phyloP scores from a whole-genome alignment of 1,140 invertebrate genomes.

The Drosophila ironensis region DNA sequence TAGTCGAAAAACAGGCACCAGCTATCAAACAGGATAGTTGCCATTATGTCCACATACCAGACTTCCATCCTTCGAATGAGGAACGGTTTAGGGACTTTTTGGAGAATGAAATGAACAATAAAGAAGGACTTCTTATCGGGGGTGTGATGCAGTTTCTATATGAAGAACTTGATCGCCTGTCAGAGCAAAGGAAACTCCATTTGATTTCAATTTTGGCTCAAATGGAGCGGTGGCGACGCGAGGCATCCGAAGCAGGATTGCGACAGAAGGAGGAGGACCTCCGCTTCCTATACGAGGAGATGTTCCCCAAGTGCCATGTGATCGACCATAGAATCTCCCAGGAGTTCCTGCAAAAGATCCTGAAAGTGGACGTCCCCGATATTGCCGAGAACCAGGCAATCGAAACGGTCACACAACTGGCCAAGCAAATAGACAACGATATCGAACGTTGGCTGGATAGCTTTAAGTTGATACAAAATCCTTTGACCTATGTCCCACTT shows the following conservation, averaged over 20 bases:
- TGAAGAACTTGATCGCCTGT: conserved; percentile 87
- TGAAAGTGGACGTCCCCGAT: conserved; percentile 85
- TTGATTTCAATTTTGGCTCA: conserved; percentile 87
- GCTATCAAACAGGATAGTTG: too few species aligned
- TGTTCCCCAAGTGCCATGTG: conserved; percentile 83
- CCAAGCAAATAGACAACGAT: conserved; percentile 84
- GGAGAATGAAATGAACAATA: too few species aligned
- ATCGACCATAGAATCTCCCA: conserved; percentile 85
- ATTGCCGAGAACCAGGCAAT: conserved; percentile 84
- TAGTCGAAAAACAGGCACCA: too few species aligned
- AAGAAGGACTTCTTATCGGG: too few species aligned
- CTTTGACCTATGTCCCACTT: conserved; percentile 81
- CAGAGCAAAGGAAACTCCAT: conserved; percentile 87
- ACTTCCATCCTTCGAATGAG: too few species aligned
- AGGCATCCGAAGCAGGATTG: conserved; percentile 86
- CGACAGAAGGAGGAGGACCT: conserved; percentile 86
- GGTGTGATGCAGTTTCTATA: conserved; percentile 68
- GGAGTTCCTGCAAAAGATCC: conserved; percentile 86
- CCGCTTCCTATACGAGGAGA: conserved; percentile 87
- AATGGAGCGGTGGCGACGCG: conserved; percentile 85
- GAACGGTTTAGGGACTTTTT: too few species aligned
- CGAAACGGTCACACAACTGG: conserved; percentile 83
- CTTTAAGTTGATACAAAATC: conserved; percentile 65
- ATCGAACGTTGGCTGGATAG: conserved; percentile 81
- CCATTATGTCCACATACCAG: too few species aligned